Evolutionary conservation across 2,888 invertebrate genomes (phyloP).

Genomic region (Dinocampus coccinellae): DNA sequence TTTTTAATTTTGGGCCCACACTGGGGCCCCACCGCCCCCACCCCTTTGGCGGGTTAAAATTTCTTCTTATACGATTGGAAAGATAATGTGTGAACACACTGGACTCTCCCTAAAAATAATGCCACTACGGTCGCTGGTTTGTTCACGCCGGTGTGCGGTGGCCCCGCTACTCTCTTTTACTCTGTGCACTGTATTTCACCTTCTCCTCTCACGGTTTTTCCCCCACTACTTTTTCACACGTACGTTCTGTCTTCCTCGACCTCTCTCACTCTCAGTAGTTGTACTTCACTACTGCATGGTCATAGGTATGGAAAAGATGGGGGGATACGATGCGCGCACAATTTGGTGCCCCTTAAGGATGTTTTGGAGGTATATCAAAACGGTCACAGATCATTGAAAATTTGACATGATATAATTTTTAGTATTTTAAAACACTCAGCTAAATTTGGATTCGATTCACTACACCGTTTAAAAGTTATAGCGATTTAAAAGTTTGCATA

Average conservation of each 20-base stretch:
- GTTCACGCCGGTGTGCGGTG: slow-evolving; percentile 23
- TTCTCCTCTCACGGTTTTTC: slow-evolving; percentile 23
- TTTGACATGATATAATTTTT: too few species aligned
- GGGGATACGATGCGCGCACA: slow-evolving; percentile 38
- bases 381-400: too few species aligned
- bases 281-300: slow-evolving; percentile 1
- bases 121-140: too few species aligned
- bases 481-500: too few species aligned
- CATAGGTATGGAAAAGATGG: background rate
- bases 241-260: slow-evolving; percentile 21
- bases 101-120: too few species aligned
- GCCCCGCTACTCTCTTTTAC: slow-evolving; percentile 4
- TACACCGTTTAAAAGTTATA: too few species aligned
- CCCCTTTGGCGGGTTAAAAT: background rate
- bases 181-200: background rate
- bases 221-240: slow-evolving; percentile 4
- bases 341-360: slow-evolving; percentile 52
- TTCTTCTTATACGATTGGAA: background rate
- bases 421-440: too few species aligned
- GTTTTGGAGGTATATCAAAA: too few species aligned
- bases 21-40: background rate
- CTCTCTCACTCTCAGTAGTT: slow-evolving; percentile 18
- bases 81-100: too few species aligned
- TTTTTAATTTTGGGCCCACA: background rate
- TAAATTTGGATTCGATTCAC: too few species aligned